Evolutionary conservation across 2,888 invertebrate genomes (phyloP), one percentile per base, ranked within the genome.

Genomic region (Rutpela maculata): DNA sequence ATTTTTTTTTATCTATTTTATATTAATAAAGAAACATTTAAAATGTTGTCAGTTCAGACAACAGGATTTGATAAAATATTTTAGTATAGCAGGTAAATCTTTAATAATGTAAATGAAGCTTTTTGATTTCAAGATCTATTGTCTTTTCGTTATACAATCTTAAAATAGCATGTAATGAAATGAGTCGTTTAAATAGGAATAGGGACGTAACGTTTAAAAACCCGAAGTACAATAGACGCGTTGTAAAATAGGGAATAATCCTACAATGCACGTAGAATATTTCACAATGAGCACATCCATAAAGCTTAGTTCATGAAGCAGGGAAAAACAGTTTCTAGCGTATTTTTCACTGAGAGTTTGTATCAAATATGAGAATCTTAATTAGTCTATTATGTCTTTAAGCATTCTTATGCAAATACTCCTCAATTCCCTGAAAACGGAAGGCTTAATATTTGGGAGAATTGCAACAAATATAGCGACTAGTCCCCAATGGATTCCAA

Each of bases 401-500:
- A 50, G 55, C 59, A 72, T 63, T 63, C 70, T 71, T 60, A 71
- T 71, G 70, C 63, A 72, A 72, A 72, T 72, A 31, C 11, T 7
- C 63, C 56, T 55, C 50, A 68, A 15, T 31, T 26, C 38, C 19
- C 74, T 15, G 35, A 60, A 68, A 50, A 31, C 15, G 68, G 65
- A 68, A 56, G 63, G 60, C 50, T 60, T 75, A 75, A 62, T 57
- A 75, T 70, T 65, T 70, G 55, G 69, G 38, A 43, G 65, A 65
- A 69, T 65, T 56, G 75, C 38, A 63, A 19, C 70, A 65, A 75
- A 70, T 63, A 75, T 43, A 12, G 38, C 72, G 56, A 56, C 15
- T 17, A 19, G 69, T 67, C 76, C 60, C 80, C 76, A 62, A 70
- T 22, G 72, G 35, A 55, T 70, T n/a, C 72, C 1, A 63, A 50